Evolutionary conservation across 30 jellyfish, hydroid and myxozoan species (phyloP).

Genomic region (Nemopilema nomurai): DNA sequence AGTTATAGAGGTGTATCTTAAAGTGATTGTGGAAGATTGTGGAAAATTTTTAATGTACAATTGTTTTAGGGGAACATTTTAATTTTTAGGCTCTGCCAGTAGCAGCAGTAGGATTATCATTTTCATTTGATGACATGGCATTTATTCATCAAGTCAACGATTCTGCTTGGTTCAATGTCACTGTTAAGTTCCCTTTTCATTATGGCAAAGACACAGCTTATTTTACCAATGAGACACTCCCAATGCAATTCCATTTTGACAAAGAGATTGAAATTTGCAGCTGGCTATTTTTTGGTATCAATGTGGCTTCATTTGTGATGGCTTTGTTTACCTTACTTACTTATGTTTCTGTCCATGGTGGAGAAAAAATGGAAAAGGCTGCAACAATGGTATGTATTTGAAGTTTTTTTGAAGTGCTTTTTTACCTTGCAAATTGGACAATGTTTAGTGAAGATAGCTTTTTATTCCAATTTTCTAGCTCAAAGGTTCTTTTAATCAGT

Average conservation of each 20-base stretch:
- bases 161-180: constrained; percentile 58
- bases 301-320: constrained; percentile 47
- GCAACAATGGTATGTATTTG: constrained; percentile 38
- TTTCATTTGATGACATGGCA: constrained; percentile 43
- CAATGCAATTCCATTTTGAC: constrained; percentile 28
- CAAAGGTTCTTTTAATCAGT: too few relatives aligned
- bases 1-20: too few relatives aligned
- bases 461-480: too few relatives aligned
- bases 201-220: constrained; percentile 33
- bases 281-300: constrained; percentile 48
- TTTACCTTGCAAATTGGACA: too few relatives aligned
- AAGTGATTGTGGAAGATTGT: too few relatives aligned
- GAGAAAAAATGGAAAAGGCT: constrained; percentile 55
- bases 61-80: neutral
- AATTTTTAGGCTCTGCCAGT: constrained; percentile 37
- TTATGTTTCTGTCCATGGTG: constrained; percentile 50
- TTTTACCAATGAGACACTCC: constrained; percentile 46
- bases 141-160: constrained; percentile 48
- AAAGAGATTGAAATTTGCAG: constrained; percentile 55
- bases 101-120: constrained; percentile 48
- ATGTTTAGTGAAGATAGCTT: too few relatives aligned
- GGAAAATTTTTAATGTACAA: too few relatives aligned
- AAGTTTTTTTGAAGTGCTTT: neutral
- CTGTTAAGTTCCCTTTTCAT: constrained; percentile 57
- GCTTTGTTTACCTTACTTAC: constrained; percentile 32